Evolutionary conservation across 2,113 vertebrate genomes (phyloP).

Genomic region (Ifrita kowaldi): DNA sequence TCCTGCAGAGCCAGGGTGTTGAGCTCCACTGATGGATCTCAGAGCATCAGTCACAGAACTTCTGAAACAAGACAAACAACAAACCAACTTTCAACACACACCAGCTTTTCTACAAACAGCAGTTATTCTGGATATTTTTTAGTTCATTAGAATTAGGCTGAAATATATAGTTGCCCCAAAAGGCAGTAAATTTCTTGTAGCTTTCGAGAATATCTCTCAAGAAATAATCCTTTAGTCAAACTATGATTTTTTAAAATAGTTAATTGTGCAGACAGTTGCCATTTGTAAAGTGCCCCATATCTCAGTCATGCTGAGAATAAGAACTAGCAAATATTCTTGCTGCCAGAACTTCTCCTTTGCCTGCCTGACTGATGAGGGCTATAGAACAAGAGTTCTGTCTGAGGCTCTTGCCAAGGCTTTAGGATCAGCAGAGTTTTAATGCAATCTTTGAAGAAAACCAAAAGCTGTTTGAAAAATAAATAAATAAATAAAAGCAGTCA

Average conservation of each 20-base stretch:
- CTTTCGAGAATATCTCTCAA: background rate
- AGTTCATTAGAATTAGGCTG: background rate
- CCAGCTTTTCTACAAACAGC: background rate
- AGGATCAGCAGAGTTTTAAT: constrained; percentile 29
- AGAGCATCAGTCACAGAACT: constrained; percentile 80
- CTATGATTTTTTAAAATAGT: background rate
- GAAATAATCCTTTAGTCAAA: background rate
- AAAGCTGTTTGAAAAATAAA: constrained; percentile 32
- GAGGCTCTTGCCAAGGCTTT: background rate
- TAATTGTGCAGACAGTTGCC: background rate
- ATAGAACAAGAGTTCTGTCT: background rate
- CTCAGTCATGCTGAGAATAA: background rate
- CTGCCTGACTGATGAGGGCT: background rate
- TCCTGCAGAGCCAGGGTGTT: constrained; percentile 76
- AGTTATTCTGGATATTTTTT: background rate
- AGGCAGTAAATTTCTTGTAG: background rate
- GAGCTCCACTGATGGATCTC: constrained; percentile 75
- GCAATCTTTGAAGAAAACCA: constrained; percentile 13
- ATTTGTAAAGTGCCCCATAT: background rate
- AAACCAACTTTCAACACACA: background rate
- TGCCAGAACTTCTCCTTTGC: background rate
- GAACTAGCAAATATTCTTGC: background rate
- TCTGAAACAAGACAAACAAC: constrained; percentile 66
- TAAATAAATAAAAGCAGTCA: constrained; percentile 13
- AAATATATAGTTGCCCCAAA: background rate